Evolutionary conservation across 2,888 invertebrate genomes (phyloP).

Genomic region (Leptarthrus brevirostris): DNA sequence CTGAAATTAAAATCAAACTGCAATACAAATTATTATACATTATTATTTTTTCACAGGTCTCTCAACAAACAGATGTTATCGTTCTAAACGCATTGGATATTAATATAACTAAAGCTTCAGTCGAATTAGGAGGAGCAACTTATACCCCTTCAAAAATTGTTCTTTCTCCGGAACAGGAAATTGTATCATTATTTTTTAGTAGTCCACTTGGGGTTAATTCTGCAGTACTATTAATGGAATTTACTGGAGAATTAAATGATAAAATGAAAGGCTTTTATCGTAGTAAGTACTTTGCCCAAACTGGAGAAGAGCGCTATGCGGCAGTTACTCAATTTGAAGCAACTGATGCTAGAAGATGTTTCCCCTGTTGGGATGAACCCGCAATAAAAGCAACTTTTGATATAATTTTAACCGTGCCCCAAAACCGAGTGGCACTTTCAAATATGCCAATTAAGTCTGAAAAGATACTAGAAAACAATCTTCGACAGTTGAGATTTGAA

Average conservation of each 20-base stretch:
- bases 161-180: constrained; percentile 74
- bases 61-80: constrained; percentile 74
- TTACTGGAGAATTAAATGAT: constrained; percentile 89
- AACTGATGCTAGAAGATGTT: constrained; percentile 90
- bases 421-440: constrained; percentile 86
- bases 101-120: constrained; percentile 73
- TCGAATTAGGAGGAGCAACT: constrained; percentile 68
- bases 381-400: constrained; percentile 95
- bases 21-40: too few relatives aligned
- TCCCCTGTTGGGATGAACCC: constrained; percentile 99
- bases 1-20: too few relatives aligned
- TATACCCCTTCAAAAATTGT: constrained; percentile 59
- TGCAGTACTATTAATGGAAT: constrained; percentile 74
- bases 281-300: constrained; percentile 81
- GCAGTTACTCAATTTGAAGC: constrained; percentile 94
- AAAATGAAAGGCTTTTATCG: constrained; percentile 96
- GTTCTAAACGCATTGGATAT: constrained; percentile 84
- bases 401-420: constrained; percentile 84
- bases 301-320: constrained; percentile 82
- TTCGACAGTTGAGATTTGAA: constrained; percentile 75
- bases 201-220: constrained; percentile 72
- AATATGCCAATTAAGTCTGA: constrained; percentile 84
- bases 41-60: constrained; percentile 70
- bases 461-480: constrained; percentile 65
- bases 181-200: constrained; percentile 75